These are phyloP conservation scores for Priocnemis perturbator DNA, from an alignment of 2,888 invertebrate species.

Conservation along the genomic window DNA sequence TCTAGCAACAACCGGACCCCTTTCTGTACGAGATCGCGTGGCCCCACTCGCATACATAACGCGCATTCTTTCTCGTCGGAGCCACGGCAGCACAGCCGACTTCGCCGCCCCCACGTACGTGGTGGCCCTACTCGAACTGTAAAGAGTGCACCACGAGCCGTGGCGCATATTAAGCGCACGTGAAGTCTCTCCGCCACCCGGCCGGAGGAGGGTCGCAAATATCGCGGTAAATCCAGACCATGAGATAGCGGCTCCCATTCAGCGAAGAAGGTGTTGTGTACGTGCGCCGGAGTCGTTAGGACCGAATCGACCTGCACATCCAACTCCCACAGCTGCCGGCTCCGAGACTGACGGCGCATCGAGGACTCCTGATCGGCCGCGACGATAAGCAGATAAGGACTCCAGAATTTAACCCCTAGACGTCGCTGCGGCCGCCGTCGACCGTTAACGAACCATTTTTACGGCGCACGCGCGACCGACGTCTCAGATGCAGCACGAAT, in stretches of 20 bases:
- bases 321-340: slow-evolving; percentile 14
- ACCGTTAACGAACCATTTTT: too few relatives aligned
- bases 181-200: not conserved
- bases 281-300: not conserved
- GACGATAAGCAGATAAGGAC: slow-evolving; percentile 15
- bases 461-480: too few relatives aligned
- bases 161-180: slow-evolving; percentile 5
- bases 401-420: slow-evolving; percentile 23
- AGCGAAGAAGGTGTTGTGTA: not conserved
- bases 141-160: slow-evolving; percentile 6
- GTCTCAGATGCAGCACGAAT: too few relatives aligned
- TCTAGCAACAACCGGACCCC: slow-evolving; percentile 16
- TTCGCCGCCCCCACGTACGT: not conserved
- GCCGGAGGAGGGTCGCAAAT: not conserved
- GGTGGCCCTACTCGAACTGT: not conserved
- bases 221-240: slow-evolving; percentile 7
- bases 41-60: slow-evolving; percentile 14
- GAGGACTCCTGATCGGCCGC: slow-evolving; percentile 9
- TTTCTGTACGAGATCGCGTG: slow-evolving; percentile 9
- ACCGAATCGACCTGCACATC: slow-evolving; percentile 6
- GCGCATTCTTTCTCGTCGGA: slow-evolving; percentile 1
- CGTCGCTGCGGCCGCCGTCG: too few relatives aligned
- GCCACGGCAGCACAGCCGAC: not conserved
- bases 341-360: slow-evolving; percentile 1
- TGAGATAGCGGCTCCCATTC: not conserved